Percentiles rank a stretch among this genome's conserved stretches.
These are phyloP conservation scores for Dorcus parallelipipedus DNA, from an alignment of 2,888 invertebrate genomes.

Conservation along the genomic window DNA sequence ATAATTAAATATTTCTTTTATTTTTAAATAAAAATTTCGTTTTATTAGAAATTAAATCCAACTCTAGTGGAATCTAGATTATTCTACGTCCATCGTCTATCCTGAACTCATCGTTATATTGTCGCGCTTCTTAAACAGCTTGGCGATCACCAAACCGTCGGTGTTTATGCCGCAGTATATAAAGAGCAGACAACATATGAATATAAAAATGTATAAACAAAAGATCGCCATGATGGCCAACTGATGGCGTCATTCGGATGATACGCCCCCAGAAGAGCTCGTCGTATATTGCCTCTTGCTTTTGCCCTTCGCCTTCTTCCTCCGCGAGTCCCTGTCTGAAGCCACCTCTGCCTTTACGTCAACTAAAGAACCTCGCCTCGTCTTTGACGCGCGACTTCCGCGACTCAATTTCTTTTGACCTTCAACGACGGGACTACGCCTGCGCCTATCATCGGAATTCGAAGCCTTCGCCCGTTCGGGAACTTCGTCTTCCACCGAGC, in stretches of 20 bases:
- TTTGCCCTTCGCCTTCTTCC: conserved; percentile 17
- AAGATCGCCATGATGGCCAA: conserved; percentile 57
- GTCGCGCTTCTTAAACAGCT: conserved; percentile 32
- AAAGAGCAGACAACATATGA: conserved; percentile 54
- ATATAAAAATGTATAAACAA: conserved; percentile 55
- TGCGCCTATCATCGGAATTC: conserved; percentile 3
- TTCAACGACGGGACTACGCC: background rate
- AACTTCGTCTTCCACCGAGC: conserved; percentile 50
- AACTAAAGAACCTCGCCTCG: conserved; percentile 29
- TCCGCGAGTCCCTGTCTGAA: conserved; percentile 14
- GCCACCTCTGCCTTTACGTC: conserved; percentile 26
- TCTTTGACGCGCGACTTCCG: conserved; percentile 13
- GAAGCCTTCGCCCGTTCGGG: background rate
- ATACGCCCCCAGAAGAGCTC: conserved; percentile 32
- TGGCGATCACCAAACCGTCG: conserved; percentile 53
- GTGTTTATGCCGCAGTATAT: conserved; percentile 57
- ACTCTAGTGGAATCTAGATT: too few relatives aligned
- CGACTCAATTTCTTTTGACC: conserved; percentile 3
- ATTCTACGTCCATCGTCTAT: too few relatives aligned
- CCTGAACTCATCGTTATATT: background rate
- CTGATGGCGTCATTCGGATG: conserved; percentile 56
- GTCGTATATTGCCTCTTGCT: conserved; percentile 33
- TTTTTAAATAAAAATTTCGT: too few relatives aligned
- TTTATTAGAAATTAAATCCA: too few relatives aligned
- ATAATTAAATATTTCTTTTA: too few relatives aligned